Evolutionary conservation across 2,113 vertebrate genomes (phyloP).

Genomic region (Podarcis cretensis): DNA sequence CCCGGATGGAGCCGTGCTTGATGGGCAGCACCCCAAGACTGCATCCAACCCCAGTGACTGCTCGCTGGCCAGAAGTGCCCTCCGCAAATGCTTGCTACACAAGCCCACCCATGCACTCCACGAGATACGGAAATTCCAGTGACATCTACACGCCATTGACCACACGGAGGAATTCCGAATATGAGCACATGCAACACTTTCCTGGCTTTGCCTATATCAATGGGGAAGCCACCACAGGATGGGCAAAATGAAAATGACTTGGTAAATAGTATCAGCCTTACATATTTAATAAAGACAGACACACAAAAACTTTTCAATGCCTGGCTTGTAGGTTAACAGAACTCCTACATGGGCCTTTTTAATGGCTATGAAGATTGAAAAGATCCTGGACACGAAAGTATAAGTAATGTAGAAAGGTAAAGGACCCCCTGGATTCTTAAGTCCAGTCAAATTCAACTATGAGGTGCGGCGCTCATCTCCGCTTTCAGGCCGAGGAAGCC

Average conservation of each 20-base stretch:
- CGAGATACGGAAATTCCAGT: slow-evolving; percentile 88
- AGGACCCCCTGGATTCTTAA: too few species aligned
- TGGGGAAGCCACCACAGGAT: slow-evolving; percentile 95
- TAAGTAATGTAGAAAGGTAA: too few species aligned
- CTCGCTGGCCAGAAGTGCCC: slow-evolving; percentile 94
- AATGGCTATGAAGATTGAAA: slow-evolving; percentile 63
- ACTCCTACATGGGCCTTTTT: slow-evolving; percentile 49
- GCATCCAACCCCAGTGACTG: slow-evolving; percentile 90
- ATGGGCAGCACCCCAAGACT: slow-evolving; percentile 92
- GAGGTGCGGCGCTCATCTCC: too few species aligned
- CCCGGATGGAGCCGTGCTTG: slow-evolving; percentile 96
- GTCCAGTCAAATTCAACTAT: too few species aligned
- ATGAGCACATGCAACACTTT: slow-evolving; percentile 99
- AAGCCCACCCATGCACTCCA: slow-evolving; percentile 92
- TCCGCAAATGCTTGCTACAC: slow-evolving; percentile 92
- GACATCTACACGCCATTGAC: slow-evolving; percentile 93
- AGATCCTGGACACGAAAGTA: slow-evolving; percentile 30
- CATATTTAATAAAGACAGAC: slow-evolving; percentile 63
- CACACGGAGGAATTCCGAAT: slow-evolving; percentile 95
- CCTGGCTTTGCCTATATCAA: slow-evolving; percentile 99
- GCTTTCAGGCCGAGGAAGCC: too few species aligned
- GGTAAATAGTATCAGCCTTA: slow-evolving; percentile 52
- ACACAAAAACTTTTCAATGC: slow-evolving; percentile 48
- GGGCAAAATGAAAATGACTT: slow-evolving; percentile 88
- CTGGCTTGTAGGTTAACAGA: slow-evolving; percentile 40